phyloP scores from a whole-genome alignment of 2,113 vertebrate species.

The Cricetomys ansorgei region DNA sequence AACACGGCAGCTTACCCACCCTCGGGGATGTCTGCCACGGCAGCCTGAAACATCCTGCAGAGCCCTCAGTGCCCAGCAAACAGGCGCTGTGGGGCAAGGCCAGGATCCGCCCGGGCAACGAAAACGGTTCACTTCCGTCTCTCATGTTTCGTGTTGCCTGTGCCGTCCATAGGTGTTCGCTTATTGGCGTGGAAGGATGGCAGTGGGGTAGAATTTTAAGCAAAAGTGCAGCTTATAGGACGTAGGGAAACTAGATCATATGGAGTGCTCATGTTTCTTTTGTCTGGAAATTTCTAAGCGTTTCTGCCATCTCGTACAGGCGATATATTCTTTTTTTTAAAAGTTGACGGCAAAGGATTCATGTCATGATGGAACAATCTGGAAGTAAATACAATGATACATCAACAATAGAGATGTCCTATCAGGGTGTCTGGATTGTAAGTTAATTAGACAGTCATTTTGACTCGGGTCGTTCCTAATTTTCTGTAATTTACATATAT shows the following conservation, averaged over 20 bases:
- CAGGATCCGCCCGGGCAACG: accelerated
- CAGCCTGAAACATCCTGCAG: not conserved
- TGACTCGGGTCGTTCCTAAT: conserved; percentile 29
- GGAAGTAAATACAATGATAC: conserved; percentile 6
- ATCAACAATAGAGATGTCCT: not conserved
- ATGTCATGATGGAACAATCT: not conserved
- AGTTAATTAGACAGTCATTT: conserved; percentile 30
- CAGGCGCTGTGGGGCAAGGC: not conserved
- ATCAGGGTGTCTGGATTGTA: not conserved
- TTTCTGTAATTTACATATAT: conserved; percentile 45
- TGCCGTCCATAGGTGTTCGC: not conserved
- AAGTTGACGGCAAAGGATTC: not conserved
- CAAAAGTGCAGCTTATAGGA: not conserved
- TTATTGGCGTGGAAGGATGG: not conserved
- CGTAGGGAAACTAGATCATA: not conserved
- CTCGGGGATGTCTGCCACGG: not conserved
- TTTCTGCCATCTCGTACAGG: not conserved
- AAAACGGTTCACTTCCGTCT: not conserved
- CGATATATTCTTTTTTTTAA: not conserved
- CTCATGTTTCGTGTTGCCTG: not conserved
- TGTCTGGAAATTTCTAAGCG: not conserved
- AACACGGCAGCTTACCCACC: not conserved
- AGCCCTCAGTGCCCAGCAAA: not conserved
- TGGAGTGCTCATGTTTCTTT: not conserved
- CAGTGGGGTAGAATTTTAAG: not conserved